These are phyloP conservation scores for Odiellus spinosus DNA, from an alignment of 2,888 invertebrate species.

Conservation along the genomic window DNA sequence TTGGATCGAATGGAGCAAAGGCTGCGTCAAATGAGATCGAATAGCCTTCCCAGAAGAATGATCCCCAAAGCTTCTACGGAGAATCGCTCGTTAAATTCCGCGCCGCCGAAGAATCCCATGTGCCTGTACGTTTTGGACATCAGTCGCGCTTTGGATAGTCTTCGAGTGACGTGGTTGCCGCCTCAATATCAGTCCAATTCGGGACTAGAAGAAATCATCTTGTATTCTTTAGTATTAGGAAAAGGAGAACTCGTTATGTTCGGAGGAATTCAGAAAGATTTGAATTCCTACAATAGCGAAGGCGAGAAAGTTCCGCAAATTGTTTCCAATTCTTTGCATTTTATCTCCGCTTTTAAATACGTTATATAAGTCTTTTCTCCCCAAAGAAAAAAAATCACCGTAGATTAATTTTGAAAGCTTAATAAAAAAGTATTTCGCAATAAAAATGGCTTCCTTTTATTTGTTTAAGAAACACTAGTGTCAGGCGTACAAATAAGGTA, in stretches of 20 bases:
- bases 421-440: no score
- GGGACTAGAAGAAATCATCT: slow-evolving; percentile 67
- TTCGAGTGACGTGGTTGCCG: slow-evolving; percentile 35
- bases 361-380: slow-evolving; percentile 22
- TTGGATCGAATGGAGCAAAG: slow-evolving; percentile 47
- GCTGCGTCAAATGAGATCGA: slow-evolving; percentile 24
- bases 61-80: slow-evolving; percentile 27
- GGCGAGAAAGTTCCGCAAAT: slow-evolving; percentile 42
- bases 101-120: slow-evolving; percentile 42
- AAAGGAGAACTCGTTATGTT: slow-evolving; percentile 86
- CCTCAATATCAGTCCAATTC: slow-evolving; percentile 6
- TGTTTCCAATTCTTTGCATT: slow-evolving; percentile 60
- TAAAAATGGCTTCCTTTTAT: no score
- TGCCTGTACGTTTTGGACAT: slow-evolving; percentile 76
- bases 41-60: slow-evolving; percentile 19
- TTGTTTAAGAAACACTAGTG: no score
- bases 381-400: no score
- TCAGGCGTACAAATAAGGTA: no score
- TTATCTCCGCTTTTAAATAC: slow-evolving; percentile 46
- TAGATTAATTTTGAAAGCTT: no score
- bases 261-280: slow-evolving; percentile 74
- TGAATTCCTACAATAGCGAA: slow-evolving; percentile 39
- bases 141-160: slow-evolving; percentile 46
- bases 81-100: slow-evolving; percentile 22
- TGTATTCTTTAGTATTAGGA: slow-evolving; percentile 75